phyloP scores from a whole-genome alignment of 2,113 vertebrate species.

The Raphicerus campestris region DNA sequence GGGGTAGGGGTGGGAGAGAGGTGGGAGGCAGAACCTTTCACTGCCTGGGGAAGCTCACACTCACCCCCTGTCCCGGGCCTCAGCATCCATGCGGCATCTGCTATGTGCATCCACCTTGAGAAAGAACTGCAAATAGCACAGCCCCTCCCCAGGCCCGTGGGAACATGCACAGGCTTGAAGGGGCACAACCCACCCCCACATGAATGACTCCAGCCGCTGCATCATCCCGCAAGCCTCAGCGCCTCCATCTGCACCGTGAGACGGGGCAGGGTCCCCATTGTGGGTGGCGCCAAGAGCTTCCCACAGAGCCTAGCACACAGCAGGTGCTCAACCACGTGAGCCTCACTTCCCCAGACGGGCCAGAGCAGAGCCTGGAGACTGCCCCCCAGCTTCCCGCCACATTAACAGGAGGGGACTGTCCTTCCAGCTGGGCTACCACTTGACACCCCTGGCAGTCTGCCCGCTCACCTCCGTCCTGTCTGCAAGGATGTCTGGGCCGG shows the following conservation, averaged over 20 bases:
- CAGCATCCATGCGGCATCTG: not conserved
- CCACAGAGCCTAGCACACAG: not conserved
- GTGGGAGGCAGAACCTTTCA: not conserved
- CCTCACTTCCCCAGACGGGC: not conserved
- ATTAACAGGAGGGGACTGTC: constrained; percentile 11
- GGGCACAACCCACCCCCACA: not conserved
- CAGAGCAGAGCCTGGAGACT: not conserved
- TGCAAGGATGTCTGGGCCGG: constrained; percentile 47
- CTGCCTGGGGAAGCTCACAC: not conserved
- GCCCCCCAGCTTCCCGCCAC: not conserved
- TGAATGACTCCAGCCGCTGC: not conserved
- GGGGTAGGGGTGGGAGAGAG: not conserved
- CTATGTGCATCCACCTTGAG: not conserved
- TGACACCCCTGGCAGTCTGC: constrained; percentile 43
- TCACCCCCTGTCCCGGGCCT: fast-evolving
- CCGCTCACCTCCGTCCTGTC: constrained; percentile 26
- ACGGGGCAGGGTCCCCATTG: not conserved
- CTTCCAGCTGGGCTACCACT: constrained; percentile 7
- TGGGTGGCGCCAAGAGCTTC: not conserved
- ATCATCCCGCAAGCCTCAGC: not conserved
- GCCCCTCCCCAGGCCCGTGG: not conserved
- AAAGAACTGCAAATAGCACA: not conserved
- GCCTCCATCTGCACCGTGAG: not conserved
- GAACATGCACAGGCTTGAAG: not conserved
- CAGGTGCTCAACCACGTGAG: not conserved